phyloP scores from a whole-genome alignment of 30 jellyfish, hydroid and myxozoan genomes.

The Hydra vulgaris region DNA sequence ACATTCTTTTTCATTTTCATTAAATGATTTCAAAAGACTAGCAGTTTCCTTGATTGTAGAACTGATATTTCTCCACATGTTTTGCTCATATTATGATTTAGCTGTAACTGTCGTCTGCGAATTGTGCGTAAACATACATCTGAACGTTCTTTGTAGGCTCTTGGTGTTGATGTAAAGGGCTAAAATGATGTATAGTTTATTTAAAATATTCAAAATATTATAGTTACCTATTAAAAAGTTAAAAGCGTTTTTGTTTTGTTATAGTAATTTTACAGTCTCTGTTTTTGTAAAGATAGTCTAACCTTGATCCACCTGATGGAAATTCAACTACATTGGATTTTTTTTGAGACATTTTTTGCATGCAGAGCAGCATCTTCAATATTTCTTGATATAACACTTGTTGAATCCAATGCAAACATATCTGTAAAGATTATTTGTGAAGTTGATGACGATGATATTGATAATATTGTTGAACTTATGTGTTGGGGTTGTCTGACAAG shows the following conservation, averaged over 20 bases:
- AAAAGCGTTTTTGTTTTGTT: not conserved
- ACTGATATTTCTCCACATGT: not conserved
- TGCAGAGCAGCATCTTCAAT: not conserved
- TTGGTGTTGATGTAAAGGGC: not conserved
- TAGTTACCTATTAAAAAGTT: not conserved
- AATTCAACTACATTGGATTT: not conserved
- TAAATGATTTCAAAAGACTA: not conserved
- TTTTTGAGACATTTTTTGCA: not conserved
- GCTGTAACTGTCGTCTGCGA: not conserved
- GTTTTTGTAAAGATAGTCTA: not conserved
- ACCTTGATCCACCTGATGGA: not conserved
- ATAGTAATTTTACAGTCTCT: not conserved
- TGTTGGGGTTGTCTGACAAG: not conserved
- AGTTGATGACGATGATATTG: not conserved
- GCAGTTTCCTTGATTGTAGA: not conserved
- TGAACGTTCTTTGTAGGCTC: not conserved
- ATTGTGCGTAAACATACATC: not conserved
- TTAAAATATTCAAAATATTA: too few species aligned
- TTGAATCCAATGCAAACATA: not conserved
- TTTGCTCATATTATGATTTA: not conserved
- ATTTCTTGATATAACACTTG: not conserved
- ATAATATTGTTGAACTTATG: not conserved
- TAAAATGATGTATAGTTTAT: not conserved
- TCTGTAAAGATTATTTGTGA: not conserved
- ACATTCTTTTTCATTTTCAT: not conserved